Evolutionary conservation across 1,140 invertebrate genomes (phyloP).

Genomic region (Trissolcus basalis): DNA sequence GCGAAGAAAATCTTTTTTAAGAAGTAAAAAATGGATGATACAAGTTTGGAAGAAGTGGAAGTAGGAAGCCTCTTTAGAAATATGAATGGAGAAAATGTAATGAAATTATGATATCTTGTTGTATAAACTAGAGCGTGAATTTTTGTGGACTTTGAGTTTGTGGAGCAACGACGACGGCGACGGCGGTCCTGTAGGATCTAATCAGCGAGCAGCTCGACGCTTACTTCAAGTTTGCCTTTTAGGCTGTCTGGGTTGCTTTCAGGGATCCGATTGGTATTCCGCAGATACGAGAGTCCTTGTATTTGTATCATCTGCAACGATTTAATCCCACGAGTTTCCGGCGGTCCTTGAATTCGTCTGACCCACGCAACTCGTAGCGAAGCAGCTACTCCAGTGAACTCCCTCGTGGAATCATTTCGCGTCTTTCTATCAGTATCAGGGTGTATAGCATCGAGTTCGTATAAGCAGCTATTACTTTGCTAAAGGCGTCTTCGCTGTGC

Average conservation of each 20-base stretch:
- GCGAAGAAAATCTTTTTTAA: no score
- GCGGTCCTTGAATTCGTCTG: constrained; percentile 46
- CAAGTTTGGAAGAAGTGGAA: no score
- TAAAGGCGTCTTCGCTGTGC: constrained; percentile 36
- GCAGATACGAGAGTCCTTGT: constrained; percentile 63
- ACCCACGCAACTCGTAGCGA: constrained; percentile 47
- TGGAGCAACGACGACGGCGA: constrained; percentile 34
- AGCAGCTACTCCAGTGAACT: constrained; percentile 63
- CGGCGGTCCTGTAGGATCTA: constrained; percentile 35
- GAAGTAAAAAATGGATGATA: no score
- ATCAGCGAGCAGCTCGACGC: constrained; percentile 44
- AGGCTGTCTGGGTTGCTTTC: constrained; percentile 42
- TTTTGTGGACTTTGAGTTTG: constrained; percentile 42
- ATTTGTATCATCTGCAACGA: constrained; percentile 68
- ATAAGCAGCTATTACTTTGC: constrained; percentile 57
- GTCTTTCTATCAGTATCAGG: constrained; percentile 49
- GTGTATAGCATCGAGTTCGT: constrained; percentile 42
- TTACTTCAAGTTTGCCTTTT: constrained; percentile 57
- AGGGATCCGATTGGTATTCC: constrained; percentile 71
- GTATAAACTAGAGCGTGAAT: constrained; percentile 42
- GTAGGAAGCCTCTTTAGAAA: no score
- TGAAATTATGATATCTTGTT: constrained; percentile 33
- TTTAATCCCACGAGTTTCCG: constrained; percentile 69
- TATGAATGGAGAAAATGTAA: no score
- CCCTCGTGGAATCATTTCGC: constrained; percentile 68